A percentile compares a stretch with the other conserved stretches of the same genome.
These are phyloP conservation scores for Drosophila pseudoobscura DNA, from an alignment of 1,140 invertebrate genomes.

Conservation along the genomic window DNA sequence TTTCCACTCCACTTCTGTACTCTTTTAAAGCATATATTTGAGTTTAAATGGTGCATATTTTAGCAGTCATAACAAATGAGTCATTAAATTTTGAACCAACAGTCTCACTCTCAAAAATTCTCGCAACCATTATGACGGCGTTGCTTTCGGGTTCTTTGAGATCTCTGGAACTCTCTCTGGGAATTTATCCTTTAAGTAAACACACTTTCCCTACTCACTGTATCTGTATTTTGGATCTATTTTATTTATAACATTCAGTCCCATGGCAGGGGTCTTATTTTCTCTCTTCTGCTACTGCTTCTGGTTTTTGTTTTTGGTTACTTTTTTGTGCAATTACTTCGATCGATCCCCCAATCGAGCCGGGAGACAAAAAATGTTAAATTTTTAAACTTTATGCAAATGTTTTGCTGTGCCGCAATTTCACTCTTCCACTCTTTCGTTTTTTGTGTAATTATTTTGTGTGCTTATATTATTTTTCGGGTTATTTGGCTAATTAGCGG, in stretches of 20 bases:
- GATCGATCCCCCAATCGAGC: neutral
- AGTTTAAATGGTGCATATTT: too few relatives aligned
- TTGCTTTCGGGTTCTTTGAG: neutral
- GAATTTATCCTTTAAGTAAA: too few relatives aligned
- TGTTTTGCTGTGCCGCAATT: neutral
- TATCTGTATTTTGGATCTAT: constrained; percentile 8
- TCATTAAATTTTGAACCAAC: too few relatives aligned
- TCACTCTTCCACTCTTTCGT: constrained; percentile 1
- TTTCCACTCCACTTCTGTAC: too few relatives aligned
- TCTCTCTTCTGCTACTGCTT: constrained; percentile 5
- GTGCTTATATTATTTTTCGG: too few relatives aligned
- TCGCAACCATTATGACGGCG: too few relatives aligned
- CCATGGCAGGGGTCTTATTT: constrained; percentile 23
- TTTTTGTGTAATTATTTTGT: neutral
- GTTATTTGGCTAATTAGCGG: constrained; percentile 24
- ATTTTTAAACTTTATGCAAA: constrained; percentile 26
- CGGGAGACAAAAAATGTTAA: neutral
- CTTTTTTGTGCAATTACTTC: constrained; percentile 37
- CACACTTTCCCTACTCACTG: constrained; percentile 5
- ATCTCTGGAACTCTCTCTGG: too few relatives aligned
- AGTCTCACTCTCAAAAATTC: too few relatives aligned
- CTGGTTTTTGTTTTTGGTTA: constrained; percentile 1
- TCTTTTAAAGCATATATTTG: too few relatives aligned
- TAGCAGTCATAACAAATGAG: too few relatives aligned
- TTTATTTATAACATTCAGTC: constrained; percentile 26